Conservation (phyloP, 2,113 vertebrate species). For the Lasiurus borealis region DNA sequence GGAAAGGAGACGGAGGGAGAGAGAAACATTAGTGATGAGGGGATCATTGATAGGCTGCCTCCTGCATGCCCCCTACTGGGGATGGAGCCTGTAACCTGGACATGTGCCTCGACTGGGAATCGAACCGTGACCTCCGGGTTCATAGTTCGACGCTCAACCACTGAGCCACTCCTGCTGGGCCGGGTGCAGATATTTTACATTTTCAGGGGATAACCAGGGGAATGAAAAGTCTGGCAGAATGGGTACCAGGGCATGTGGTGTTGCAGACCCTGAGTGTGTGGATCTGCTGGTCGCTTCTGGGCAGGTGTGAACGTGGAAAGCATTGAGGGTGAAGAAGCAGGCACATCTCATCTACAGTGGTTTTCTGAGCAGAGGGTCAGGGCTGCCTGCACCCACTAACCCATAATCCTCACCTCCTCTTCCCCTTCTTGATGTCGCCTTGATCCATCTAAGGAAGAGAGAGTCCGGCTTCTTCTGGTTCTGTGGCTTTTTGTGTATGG, state of each 20-base stretch:
- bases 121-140: too few species aligned
- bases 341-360: background rate
- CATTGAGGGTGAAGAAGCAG: background rate
- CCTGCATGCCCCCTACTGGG: too few species aligned
- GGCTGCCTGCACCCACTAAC: background rate
- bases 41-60: too few species aligned
- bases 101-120: too few species aligned
- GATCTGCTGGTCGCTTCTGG: background rate
- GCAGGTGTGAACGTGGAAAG: background rate
- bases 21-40: too few species aligned
- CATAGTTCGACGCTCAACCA: too few species aligned
- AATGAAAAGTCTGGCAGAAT: background rate
- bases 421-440: background rate
- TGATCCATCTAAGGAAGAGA: background rate
- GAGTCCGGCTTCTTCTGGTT: slow-evolving; percentile 22
- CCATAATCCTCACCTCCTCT: background rate
- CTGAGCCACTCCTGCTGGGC: background rate
- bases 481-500: background rate
- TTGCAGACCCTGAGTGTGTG: background rate
- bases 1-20: too few species aligned
- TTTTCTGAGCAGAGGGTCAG: background rate
- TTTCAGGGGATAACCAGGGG: background rate
- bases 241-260: background rate
- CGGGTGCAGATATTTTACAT: background rate
- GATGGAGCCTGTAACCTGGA: too few species aligned